Percentiles rank a stretch among this genome's conserved stretches.
Conservation (phyloP, 2,888 invertebrate species). For the Teleiodes luculella region DNA sequence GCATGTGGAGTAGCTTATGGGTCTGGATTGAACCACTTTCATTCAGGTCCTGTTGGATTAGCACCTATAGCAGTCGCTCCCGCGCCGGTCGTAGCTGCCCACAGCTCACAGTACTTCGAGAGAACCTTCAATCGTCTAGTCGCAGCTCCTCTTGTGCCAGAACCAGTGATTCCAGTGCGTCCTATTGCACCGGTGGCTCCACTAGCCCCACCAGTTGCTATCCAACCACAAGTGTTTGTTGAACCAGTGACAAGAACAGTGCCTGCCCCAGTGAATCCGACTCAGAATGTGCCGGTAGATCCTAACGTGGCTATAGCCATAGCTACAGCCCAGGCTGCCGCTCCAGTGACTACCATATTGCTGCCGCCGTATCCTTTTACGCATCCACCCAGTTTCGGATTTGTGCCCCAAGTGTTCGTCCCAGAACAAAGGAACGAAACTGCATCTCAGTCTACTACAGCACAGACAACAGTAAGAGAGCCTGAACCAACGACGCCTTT, state of each 20-base stretch:
- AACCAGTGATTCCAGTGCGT: slow-evolving; percentile 30
- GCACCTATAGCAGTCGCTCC: slow-evolving; percentile 20
- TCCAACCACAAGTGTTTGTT: slow-evolving; percentile 32
- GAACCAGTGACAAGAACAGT: slow-evolving; percentile 25
- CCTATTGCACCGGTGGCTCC: slow-evolving; percentile 33
- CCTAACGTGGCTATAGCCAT: slow-evolving; percentile 66
- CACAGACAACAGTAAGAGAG: slow-evolving; percentile 42
- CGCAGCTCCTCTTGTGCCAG: slow-evolving; percentile 41
- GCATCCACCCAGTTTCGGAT: slow-evolving; percentile 53
- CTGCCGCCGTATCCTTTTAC: slow-evolving; percentile 69
- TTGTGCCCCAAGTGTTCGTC: slow-evolving; percentile 44
- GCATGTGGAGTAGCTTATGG: slow-evolving; percentile 45
- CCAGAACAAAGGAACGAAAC: slow-evolving; percentile 48
- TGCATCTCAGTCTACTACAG: slow-evolving; percentile 49
- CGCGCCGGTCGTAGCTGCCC: slow-evolving; percentile 80
- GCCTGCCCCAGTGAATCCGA: slow-evolving; percentile 26
- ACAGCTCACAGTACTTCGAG: slow-evolving; percentile 83
- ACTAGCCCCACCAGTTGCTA: slow-evolving; percentile 28
- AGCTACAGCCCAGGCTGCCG: slow-evolving; percentile 66
- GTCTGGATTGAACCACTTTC: slow-evolving; percentile 45
- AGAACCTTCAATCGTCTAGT: slow-evolving; percentile 80
- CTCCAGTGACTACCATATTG: slow-evolving; percentile 65
- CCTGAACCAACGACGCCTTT: slow-evolving; percentile 51
- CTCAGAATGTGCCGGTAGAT: slow-evolving; percentile 38
- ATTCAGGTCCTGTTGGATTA: not conserved